Percentiles rank a stretch among this genome's conserved stretches.
These are phyloP conservation scores for Micromesistius poutassou DNA, from an alignment of 2,797 vertebrate species.

Conservation along the genomic window DNA sequence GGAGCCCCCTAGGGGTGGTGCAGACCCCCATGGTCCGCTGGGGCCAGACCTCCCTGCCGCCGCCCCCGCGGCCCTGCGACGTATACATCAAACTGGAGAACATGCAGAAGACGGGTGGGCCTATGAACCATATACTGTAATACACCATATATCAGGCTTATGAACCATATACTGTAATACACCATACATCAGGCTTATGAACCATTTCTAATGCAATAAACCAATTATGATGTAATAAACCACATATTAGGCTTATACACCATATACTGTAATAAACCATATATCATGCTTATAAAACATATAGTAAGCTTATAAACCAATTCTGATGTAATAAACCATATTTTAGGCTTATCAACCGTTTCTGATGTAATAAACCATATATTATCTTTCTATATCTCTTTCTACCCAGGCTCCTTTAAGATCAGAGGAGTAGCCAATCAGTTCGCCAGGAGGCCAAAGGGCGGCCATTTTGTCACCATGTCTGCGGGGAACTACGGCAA, in stretches of 20 bases:
- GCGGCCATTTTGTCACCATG: constrained; percentile 72
- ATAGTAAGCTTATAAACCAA: neutral
- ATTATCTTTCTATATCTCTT: neutral
- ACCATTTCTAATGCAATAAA: too few relatives aligned
- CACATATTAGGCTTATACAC: too few relatives aligned
- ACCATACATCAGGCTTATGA: neutral
- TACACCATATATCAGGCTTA: too few relatives aligned
- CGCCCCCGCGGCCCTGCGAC: constrained; percentile 41
- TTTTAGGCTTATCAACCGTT: neutral
- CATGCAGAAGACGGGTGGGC: constrained; percentile 75
- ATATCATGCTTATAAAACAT: neutral
- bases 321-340: neutral
- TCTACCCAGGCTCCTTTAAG: constrained; percentile 76
- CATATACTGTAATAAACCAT: neutral
- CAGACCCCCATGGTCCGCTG: constrained; percentile 72
- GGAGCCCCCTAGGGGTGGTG: constrained; percentile 73
- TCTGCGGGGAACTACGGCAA: constrained; percentile 82
- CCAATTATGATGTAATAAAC: too few relatives aligned
- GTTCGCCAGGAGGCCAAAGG: constrained; percentile 62
- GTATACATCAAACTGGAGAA: constrained; percentile 77
- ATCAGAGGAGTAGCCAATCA: constrained; percentile 79
- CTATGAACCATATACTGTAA: too few relatives aligned
- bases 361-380: neutral
- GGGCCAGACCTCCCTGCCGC: constrained; percentile 67
- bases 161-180: too few relatives aligned